Conservation (phyloP, 1,140 invertebrate genomes). For the Drosophila sp. region DNA sequence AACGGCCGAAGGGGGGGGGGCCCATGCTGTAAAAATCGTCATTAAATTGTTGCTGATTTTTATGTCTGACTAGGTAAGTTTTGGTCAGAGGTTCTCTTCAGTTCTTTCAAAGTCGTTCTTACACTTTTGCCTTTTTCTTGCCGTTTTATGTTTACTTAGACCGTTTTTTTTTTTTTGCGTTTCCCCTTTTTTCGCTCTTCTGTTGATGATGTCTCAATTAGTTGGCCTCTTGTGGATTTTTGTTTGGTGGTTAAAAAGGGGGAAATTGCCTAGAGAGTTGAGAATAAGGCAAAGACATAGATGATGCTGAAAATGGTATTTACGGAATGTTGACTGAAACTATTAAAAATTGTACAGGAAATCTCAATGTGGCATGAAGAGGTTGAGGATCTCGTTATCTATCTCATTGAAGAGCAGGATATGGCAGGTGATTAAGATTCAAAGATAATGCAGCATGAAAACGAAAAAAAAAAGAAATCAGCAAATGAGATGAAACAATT, state of each 20-base stretch:
- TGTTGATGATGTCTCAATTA: slow-evolving; percentile 76
- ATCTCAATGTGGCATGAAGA: slow-evolving; percentile 11
- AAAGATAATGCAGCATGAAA: not conserved
- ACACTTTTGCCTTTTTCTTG: slow-evolving; percentile 61
- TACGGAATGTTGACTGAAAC: slow-evolving; percentile 16
- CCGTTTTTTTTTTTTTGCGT: slow-evolving; percentile 16
- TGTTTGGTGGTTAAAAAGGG: slow-evolving; percentile 40
- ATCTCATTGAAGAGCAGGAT: slow-evolving; percentile 9
- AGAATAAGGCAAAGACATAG: not conserved
- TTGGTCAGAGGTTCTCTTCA: slow-evolving; percentile 26
- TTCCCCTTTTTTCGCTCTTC: slow-evolving; percentile 38
- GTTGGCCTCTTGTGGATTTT: slow-evolving; percentile 63
- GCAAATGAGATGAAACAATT: not conserved
- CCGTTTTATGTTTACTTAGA: slow-evolving; percentile 31
- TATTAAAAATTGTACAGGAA: slow-evolving; percentile 22
- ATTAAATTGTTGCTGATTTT: slow-evolving; percentile 81
- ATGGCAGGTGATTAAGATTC: slow-evolving; percentile 11
- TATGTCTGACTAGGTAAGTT: slow-evolving; percentile 44
- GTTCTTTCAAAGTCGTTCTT: slow-evolving; percentile 67
- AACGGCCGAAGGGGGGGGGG: slow-evolving; percentile 21
- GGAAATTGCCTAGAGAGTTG: slow-evolving; percentile 33
- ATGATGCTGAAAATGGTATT: slow-evolving; percentile 24
- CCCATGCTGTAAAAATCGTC: slow-evolving; percentile 72
- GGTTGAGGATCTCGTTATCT: slow-evolving; percentile 19
- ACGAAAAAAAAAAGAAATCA: not conserved